Conservation (phyloP, 2,113 vertebrate genomes). For the Lepisosteus oculatus region DNA sequence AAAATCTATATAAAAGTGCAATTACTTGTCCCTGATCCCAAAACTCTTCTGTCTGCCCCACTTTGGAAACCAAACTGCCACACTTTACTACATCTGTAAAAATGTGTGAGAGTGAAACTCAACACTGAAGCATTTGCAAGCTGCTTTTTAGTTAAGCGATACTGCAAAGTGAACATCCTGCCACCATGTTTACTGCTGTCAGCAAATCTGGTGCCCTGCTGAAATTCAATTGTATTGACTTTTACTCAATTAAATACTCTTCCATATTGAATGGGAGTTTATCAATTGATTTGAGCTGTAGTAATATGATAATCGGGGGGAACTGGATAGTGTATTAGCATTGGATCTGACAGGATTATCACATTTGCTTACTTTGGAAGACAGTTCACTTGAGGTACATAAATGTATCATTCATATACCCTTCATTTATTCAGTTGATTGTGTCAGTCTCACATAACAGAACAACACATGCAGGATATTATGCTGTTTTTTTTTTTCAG, state of each 20-base stretch:
- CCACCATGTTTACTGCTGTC: conserved; percentile 83
- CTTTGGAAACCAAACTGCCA: too few species aligned
- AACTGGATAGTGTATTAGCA: conserved; percentile 94
- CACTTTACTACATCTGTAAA: too few species aligned
- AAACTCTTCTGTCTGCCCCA: too few species aligned
- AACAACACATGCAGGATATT: neutral
- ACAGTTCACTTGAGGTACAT: conserved; percentile 56
- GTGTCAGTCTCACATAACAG: conserved; percentile 21
- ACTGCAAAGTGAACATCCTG: conserved; percentile 57
- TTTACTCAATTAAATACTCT: conserved; percentile 99
- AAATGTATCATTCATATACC: conserved; percentile 52
- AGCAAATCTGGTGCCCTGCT: conserved; percentile 84
- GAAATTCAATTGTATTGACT: conserved; percentile 96
- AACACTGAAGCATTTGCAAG: conserved; percentile 17
- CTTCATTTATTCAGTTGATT: conserved; percentile 54
- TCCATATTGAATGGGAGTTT: conserved; percentile 91
- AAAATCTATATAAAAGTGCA: too few species aligned
- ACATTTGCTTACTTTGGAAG: conserved; percentile 55
- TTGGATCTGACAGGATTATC: conserved; percentile 66
- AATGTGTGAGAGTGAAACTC: neutral
- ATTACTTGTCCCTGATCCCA: too few species aligned
- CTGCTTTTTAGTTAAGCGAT: conserved; percentile 17
- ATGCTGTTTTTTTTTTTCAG: neutral
- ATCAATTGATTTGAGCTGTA: conserved; percentile 95
- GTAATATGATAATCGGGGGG: conserved; percentile 98